Evolutionary conservation across 2,113 vertebrate species (phyloP).

Genomic region (Vicugna pacos): DNA sequence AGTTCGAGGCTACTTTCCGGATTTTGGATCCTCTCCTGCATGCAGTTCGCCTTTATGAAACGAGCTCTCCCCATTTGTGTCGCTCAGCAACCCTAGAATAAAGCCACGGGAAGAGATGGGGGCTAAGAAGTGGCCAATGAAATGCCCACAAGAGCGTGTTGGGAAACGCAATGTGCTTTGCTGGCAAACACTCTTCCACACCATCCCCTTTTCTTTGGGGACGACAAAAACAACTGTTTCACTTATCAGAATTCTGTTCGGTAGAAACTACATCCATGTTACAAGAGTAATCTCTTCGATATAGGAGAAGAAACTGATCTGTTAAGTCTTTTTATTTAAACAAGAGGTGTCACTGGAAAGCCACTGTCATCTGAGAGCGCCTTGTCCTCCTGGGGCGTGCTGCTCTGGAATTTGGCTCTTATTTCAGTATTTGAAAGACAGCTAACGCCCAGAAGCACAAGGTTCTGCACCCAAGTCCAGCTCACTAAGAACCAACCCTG

Average conservation of each 20-base stretch:
- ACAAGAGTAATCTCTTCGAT: neutral
- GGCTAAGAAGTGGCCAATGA: neutral
- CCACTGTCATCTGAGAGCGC: fast-evolving
- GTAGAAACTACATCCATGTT: neutral
- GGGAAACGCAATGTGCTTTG: neutral
- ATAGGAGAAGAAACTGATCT: neutral
- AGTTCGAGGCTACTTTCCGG: neutral
- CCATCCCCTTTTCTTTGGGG: neutral
- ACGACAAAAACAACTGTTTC: neutral
- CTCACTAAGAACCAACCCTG: constrained; percentile 31
- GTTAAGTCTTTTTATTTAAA: neutral
- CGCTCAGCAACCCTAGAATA: constrained; percentile 14
- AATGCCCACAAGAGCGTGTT: neutral
- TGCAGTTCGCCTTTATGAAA: neutral
- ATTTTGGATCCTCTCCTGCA: neutral
- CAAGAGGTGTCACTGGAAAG: neutral
- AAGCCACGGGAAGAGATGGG: neutral
- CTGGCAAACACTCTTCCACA: neutral
- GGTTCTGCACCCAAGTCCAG: constrained; percentile 30
- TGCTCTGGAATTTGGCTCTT: neutral
- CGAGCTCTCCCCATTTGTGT: neutral
- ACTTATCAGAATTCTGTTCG: neutral
- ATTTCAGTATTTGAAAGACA: constrained; percentile 3
- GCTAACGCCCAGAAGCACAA: neutral
- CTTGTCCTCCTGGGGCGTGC: neutral